Conservation (phyloP, 2,888 invertebrate genomes). For the Anagyrus pseudococci region DNA sequence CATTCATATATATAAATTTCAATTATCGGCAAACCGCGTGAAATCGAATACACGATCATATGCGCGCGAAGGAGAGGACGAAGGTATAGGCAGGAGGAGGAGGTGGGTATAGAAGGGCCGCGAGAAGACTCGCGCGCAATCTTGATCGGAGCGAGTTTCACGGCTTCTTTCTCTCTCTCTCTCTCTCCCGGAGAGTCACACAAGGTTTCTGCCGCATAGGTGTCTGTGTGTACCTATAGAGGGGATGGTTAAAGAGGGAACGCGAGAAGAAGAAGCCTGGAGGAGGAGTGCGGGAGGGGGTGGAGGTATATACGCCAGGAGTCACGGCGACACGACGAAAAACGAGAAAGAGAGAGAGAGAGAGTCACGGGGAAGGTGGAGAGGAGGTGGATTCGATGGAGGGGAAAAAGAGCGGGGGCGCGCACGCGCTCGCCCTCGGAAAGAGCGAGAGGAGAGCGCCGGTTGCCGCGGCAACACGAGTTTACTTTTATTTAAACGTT, state of each 20-base stretch:
- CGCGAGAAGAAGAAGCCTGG: too few relatives aligned
- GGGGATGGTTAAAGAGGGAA: too few relatives aligned
- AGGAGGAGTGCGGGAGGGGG: too few relatives aligned
- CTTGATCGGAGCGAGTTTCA: constrained; percentile 37
- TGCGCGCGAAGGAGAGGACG: constrained; percentile 15
- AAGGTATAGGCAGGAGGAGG: not conserved
- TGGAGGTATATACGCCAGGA: too few relatives aligned
- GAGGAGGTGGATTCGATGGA: constrained; percentile 18
- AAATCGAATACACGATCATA: constrained; percentile 39
- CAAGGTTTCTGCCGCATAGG: too few relatives aligned
- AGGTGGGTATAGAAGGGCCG: not conserved
- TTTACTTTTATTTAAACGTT: constrained; percentile 62
- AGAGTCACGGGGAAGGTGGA: constrained; percentile 1
- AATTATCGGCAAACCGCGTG: constrained; percentile 37
- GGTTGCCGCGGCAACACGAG: constrained; percentile 53
- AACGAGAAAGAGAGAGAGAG: constrained; percentile 6
- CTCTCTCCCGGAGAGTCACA: constrained; percentile 8
- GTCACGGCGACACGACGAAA: too few relatives aligned
- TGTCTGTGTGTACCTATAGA: too few relatives aligned
- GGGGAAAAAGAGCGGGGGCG: not conserved
- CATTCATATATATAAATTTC: constrained; percentile 37
- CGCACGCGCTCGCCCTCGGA: not conserved
- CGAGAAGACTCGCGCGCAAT: constrained; percentile 20
- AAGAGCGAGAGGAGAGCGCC: not conserved
- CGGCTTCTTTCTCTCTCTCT: constrained; percentile 2